Evolutionary conservation across 2,113 vertebrate genomes (phyloP).

Genomic region (Crotophaga sulcirostris): DNA sequence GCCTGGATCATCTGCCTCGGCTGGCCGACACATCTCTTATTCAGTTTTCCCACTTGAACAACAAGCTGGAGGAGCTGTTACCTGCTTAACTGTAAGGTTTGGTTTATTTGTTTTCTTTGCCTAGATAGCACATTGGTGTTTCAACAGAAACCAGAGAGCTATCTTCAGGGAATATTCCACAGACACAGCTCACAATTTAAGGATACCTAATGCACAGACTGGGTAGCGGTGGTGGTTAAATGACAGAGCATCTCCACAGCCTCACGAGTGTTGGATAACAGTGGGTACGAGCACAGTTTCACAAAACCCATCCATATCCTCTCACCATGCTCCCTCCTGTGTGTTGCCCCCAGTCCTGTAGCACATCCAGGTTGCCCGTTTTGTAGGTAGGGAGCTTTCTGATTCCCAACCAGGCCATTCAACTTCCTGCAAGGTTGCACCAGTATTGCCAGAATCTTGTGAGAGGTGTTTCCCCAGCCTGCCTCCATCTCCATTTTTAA

Average conservation of each 20-base stretch:
- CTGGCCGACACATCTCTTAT: accelerated
- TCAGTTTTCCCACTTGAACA: background rate
- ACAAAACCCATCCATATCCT: background rate
- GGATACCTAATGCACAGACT: background rate
- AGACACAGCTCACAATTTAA: background rate
- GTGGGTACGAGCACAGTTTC: accelerated
- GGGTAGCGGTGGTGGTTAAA: background rate
- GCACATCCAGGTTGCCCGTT: accelerated
- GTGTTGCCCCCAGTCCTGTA: accelerated
- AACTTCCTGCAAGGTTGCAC: background rate
- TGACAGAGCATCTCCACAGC: background rate
- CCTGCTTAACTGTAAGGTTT: background rate
- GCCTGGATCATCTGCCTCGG: background rate
- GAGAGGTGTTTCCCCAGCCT: background rate
- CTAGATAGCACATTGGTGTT: background rate
- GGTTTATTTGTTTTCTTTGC: background rate
- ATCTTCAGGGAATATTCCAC: background rate
- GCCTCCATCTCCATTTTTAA: background rate
- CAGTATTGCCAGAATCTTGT: background rate
- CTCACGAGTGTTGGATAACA: background rate
- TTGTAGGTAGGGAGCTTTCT: background rate
- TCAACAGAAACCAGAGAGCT: background rate
- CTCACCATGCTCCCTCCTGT: background rate
- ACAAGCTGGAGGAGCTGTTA: background rate
- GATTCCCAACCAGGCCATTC: background rate